Percentiles rank a stretch among this genome's conserved stretches.
These are phyloP conservation scores for Helarctos malayanus DNA, from an alignment of 2,797 vertebrate species.

Conservation along the genomic window DNA sequence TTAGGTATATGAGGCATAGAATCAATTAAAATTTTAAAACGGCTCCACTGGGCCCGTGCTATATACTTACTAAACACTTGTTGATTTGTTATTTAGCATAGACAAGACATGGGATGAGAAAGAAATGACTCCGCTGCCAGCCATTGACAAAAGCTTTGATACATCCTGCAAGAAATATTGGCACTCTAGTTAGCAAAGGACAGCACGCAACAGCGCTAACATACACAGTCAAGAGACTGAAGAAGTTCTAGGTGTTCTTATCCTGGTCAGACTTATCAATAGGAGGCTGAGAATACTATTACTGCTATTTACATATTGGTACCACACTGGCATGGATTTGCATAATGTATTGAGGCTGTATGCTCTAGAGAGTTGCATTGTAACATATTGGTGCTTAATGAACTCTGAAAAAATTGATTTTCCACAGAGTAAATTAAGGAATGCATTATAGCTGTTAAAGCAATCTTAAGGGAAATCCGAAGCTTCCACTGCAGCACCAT, in stretches of 20 bases:
- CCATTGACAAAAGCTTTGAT: slow-evolving; percentile 44
- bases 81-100: slow-evolving; percentile 55
- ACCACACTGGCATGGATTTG: slow-evolving; percentile 95
- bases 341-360: slow-evolving; percentile 98
- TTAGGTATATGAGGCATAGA: neutral
- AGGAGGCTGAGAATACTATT: slow-evolving; percentile 94
- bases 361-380: slow-evolving; percentile 98
- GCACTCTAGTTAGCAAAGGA: slow-evolving; percentile 59
- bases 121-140: neutral
- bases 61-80: slow-evolving; percentile 61
- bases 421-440: slow-evolving; percentile 99
- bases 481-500: slow-evolving; percentile 97
- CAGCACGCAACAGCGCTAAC: slow-evolving; percentile 53
- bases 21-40: slow-evolving; percentile 24
- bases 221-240: slow-evolving; percentile 72
- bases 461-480: slow-evolving; percentile 99
- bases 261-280: slow-evolving; percentile 94
- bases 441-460: slow-evolving; percentile 99
- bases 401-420: slow-evolving; percentile 99
- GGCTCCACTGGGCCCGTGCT: neutral
- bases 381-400: slow-evolving; percentile 99
- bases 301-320: slow-evolving; percentile 99
- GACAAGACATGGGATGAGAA: neutral
- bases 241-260: slow-evolving; percentile 83
- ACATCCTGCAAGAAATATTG: slow-evolving; percentile 59